Base-by-base conservation (phyloP, 2,888 invertebrate species). In the Cerastoderma edule region DNA sequence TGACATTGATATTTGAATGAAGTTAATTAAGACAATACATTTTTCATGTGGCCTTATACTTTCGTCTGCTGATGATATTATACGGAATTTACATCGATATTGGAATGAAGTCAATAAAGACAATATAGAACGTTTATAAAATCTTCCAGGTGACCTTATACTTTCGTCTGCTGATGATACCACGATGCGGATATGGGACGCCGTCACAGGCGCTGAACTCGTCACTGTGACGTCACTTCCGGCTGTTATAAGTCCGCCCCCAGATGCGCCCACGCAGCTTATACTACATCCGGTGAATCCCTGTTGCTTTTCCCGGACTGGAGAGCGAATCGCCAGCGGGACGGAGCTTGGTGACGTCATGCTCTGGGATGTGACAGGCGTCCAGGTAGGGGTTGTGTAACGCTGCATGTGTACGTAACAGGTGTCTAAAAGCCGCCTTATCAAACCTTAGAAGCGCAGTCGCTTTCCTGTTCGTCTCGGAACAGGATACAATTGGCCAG, bases 231-330 rank as follows among this genome's bases (percentile, higher is more conserved):
- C 81, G 54, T 75, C 75, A 75, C 81, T 81, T 73, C 78, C 81
- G 46, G 57, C n/a, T n/a, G 78, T 75, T 24, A 56, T 81, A 27
- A 68, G 53, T 28, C 78, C 78, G 2, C 68, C 60, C 1, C 50
- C 70, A 39, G 60, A 54, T 27, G 81, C 78, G 35, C 57, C 64
- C 5, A 54, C 53, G 24, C 70, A 70, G 39, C 48, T 81, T 6
- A 78, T 81, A 73, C 32, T 81, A 44, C 81, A 81, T 63, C 75
- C 81, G 3, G 81, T 81, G n/a, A 81, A 81, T 33, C 81, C 81
- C 22, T 73, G 70, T 27, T 78, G 81, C 50, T 81, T 81, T 57
- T 78, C 78, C 13, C 57, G 73, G n/a, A 68, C 67, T 16, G 78
- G 81, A 0, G 81, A 78, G 10, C 67, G 19, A 2, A 78, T 81